A percentile compares a stretch with the other conserved stretches of the same genome.
These are phyloP conservation scores for Helostoma temminkii DNA, from an alignment of 2,797 vertebrate genomes.

Conservation along the genomic window DNA sequence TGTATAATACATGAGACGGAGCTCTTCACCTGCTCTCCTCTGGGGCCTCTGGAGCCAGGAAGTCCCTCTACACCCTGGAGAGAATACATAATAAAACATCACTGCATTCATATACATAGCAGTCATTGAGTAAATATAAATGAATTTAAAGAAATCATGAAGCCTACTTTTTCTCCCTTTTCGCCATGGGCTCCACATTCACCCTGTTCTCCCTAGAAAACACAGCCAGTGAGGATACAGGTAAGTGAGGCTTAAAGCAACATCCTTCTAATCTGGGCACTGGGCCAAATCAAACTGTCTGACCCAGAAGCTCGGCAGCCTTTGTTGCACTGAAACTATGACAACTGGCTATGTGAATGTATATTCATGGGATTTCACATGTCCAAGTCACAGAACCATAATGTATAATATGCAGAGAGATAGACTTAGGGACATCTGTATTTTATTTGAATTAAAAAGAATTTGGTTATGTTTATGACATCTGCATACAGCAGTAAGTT, in stretches of 20 bases:
- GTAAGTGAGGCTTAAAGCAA: neutral
- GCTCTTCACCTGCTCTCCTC: constrained; percentile 79
- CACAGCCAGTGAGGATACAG: neutral
- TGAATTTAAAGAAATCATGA: neutral
- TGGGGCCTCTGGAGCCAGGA: constrained; percentile 68
- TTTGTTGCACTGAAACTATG: neutral
- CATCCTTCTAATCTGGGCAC: neutral
- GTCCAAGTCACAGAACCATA: neutral
- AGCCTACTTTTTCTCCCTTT: constrained; percentile 78
- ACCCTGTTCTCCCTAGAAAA: constrained; percentile 76
- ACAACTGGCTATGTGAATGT: neutral
- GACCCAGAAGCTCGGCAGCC: neutral
- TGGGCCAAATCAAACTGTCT: constrained; percentile 6
- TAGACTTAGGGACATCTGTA: neutral
- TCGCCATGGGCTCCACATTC: constrained; percentile 75
- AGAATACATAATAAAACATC: constrained; percentile 24
- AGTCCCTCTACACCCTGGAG: constrained; percentile 74
- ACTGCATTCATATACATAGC: neutral
- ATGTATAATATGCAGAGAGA: neutral
- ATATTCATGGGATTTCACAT: neutral
- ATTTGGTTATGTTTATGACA: neutral
- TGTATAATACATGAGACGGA: neutral
- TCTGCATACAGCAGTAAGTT: neutral
- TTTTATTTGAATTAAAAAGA: neutral
- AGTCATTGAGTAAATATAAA: neutral